These are phyloP conservation scores for Propsilocerus akamusi DNA, from an alignment of 1,140 invertebrate genomes.

Conservation along the genomic window DNA sequence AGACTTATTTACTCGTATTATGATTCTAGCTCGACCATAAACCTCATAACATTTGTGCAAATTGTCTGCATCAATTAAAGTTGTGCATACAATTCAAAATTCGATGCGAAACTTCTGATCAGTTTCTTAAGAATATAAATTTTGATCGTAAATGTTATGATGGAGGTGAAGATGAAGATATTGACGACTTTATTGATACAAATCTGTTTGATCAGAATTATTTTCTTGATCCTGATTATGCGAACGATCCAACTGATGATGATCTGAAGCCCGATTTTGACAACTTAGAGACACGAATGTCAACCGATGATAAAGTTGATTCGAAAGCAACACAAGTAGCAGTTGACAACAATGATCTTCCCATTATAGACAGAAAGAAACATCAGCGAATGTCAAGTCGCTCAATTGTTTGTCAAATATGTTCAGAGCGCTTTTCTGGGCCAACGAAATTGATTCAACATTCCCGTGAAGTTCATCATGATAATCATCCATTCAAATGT, in stretches of 20 bases:
- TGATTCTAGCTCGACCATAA: background rate
- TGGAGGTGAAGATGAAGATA: background rate
- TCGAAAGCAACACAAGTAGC: background rate
- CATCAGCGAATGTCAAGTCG: background rate
- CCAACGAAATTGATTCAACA: background rate
- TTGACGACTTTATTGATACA: background rate
- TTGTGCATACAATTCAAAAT: background rate
- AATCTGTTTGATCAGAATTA: background rate
- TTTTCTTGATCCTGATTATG: no score
- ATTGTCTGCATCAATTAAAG: background rate
- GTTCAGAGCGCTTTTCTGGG: background rate
- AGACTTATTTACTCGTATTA: background rate
- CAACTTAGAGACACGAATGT: background rate
- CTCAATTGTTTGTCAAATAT: background rate
- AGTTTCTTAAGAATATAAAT: slow-evolving; percentile 5
- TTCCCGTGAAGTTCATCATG: background rate
- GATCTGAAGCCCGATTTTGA: background rate
- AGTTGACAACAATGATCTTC: background rate
- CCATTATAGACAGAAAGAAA: background rate
- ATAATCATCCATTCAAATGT: background rate
- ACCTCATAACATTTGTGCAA: background rate
- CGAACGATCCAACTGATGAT: no score
- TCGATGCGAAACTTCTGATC: background rate
- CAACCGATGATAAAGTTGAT: background rate
- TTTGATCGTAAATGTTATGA: background rate